Base-by-base conservation (phyloP, 2,113 vertebrate genomes). In the Bettongia penicillata region DNA sequence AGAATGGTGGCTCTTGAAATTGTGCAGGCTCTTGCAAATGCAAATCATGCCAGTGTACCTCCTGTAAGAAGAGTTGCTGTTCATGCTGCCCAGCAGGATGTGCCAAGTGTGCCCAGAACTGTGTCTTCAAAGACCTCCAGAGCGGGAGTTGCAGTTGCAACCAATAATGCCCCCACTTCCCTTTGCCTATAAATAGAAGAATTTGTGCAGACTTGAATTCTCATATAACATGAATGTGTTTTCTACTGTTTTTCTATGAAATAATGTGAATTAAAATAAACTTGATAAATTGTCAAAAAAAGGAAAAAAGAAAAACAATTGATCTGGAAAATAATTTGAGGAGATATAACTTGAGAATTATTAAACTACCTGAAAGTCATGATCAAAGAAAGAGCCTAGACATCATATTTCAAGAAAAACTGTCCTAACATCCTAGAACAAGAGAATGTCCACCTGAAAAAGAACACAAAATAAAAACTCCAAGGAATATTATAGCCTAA, bases 41-140 rank as follows among this genome's bases (percentile, higher is more conserved):
- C 95, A 98, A 98, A 0, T 98, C 99, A 37, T 99, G 99, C 95
- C 97, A 97, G 92, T 99, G 99, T 96, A 99, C 98, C 52, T 98
- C 97, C 0, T 99, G 99, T 98, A 98, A 99, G 92, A 99, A 99
- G 97, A 99, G 99, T 94, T 99, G 99, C 98, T 99, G 99, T 92
- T 50, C 99, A 4, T 99, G 99, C 51, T 51, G 51, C 51, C 51
- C 51, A 51, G 10, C 7, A 11, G 51, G 10, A 51, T 51, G 51
- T 51, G 10, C 51, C 51, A 99, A 99, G 96, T 99, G 99, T 25
- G 99, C 99, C 2, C 99, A 98, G 90, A 99, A 99, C 95, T 99
- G 99, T 0, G 98, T 99, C 97, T 99, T 99, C 98, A 99, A 99
- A 98, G 99, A 99, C 0, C 98, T 98, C 2, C 98, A 23, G 22